phyloP scores from a whole-genome alignment of 2,888 invertebrate genomes.

The Sarcophaga caerulescens region DNA sequence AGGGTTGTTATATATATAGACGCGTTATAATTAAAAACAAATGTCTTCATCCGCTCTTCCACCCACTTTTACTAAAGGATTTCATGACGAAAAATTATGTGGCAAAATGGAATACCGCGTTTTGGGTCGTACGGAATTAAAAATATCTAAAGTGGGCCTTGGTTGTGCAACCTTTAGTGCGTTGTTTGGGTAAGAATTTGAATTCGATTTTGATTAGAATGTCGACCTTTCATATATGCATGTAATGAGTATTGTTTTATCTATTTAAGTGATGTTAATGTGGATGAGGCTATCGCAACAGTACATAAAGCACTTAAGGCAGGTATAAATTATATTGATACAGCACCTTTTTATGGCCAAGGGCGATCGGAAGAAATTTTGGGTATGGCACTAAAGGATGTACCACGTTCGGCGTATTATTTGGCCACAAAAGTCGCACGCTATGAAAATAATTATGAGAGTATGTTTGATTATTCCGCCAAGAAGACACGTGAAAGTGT shows the following conservation, averaged over 20 bases:
- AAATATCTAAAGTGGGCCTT: slow-evolving; percentile 87
- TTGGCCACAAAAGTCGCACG: slow-evolving; percentile 95
- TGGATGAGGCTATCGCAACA: slow-evolving; percentile 86
- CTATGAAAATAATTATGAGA: slow-evolving; percentile 86
- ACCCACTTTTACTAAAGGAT: slow-evolving; percentile 85
- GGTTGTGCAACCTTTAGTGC: slow-evolving; percentile 89
- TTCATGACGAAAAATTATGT: slow-evolving; percentile 84
- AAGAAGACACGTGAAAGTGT: slow-evolving; percentile 89
- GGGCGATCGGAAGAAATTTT: slow-evolving; percentile 91
- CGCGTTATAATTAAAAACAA: background rate
- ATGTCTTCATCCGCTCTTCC: slow-evolving; percentile 77
- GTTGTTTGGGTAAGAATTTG: slow-evolving; percentile 84
- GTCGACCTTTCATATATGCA: background rate
- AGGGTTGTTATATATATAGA: background rate
- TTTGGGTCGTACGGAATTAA: slow-evolving; percentile 87
- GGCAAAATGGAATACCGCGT: slow-evolving; percentile 87
- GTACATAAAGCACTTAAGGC: slow-evolving; percentile 87
- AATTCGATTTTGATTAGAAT: background rate
- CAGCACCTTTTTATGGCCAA: slow-evolving; percentile 96
- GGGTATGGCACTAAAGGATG: slow-evolving; percentile 89
- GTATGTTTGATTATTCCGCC: slow-evolving; percentile 93
- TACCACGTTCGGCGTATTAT: slow-evolving; percentile 92
- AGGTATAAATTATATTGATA: slow-evolving; percentile 96
- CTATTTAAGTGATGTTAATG: slow-evolving; percentile 83
- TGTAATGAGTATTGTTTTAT: background rate